Conservation (phyloP, 1,140 invertebrate species). For the Hycleus cichorii region DNA sequence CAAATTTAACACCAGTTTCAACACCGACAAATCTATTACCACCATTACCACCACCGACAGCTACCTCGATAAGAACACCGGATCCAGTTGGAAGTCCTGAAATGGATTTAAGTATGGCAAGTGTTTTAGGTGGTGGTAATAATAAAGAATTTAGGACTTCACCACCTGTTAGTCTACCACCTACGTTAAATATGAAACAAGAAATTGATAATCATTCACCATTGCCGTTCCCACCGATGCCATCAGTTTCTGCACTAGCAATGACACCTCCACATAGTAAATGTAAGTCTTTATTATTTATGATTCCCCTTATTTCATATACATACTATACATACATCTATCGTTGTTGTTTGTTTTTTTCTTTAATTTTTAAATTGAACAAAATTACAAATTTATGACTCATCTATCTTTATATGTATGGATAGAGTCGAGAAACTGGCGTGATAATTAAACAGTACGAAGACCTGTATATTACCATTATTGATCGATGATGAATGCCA, state of each 20-base stretch:
- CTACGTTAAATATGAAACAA: slow-evolving; percentile 43
- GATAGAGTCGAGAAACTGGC: not conserved
- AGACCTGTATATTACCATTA: too few species aligned
- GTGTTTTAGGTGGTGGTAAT: not conserved
- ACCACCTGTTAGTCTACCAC: slow-evolving; percentile 48
- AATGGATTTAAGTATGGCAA: slow-evolving; percentile 41
- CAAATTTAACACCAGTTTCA: not conserved
- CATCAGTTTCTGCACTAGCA: slow-evolving; percentile 63
- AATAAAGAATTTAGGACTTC: slow-evolving; percentile 40
- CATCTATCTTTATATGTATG: not conserved
- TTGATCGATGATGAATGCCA: too few species aligned
- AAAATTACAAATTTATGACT: not conserved
- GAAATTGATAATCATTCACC: slow-evolving; percentile 49
- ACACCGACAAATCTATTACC: too few species aligned
- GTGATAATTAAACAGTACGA: too few species aligned
- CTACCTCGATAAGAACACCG: slow-evolving; percentile 27
- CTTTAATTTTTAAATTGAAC: slow-evolving; percentile 14
- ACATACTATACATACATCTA: not conserved
- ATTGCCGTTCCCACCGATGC: slow-evolving; percentile 57
- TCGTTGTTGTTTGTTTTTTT: not conserved
- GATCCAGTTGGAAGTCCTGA: slow-evolving; percentile 43
- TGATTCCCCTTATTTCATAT: not conserved
- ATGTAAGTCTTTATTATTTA: slow-evolving; percentile 41
- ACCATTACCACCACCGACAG: too few species aligned
- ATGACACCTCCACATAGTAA: slow-evolving; percentile 70